phyloP scores from a whole-genome alignment of 2,888 invertebrate genomes.

The Polymixis flavicincta region DNA sequence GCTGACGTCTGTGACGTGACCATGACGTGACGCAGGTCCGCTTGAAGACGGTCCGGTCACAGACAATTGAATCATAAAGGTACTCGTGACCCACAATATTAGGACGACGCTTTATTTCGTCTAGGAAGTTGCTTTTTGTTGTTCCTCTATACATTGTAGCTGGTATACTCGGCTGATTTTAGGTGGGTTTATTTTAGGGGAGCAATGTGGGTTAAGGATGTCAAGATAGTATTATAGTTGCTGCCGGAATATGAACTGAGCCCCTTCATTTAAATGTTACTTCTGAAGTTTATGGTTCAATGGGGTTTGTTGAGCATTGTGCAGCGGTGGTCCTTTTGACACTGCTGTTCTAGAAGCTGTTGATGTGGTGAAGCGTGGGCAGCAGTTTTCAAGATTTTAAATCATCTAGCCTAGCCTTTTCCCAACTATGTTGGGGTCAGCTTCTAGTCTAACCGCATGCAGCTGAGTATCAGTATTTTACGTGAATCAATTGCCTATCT shows the following conservation, averaged over 20 bases:
- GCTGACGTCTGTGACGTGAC: constrained; percentile 68
- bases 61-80: constrained; percentile 87
- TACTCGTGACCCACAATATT: constrained; percentile 73
- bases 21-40: constrained; percentile 79
- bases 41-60: constrained; percentile 78
- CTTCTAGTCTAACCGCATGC: too few relatives aligned
- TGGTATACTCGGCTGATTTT: constrained; percentile 18
- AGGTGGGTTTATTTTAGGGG: constrained; percentile 24
- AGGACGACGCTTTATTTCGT: constrained; percentile 61
- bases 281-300: neutral
- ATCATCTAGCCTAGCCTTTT: too few relatives aligned
- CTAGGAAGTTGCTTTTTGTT: constrained; percentile 34
- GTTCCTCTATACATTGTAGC: constrained; percentile 28
- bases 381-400: neutral
- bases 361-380: neutral
- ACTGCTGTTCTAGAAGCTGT: neutral
- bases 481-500: too few relatives aligned
- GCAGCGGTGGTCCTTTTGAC: neutral
- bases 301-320: neutral
- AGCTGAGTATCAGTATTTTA: too few relatives aligned
- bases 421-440: too few relatives aligned
- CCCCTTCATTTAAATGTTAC: constrained; percentile 6
- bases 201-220: constrained; percentile 39
- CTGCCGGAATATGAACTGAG: constrained; percentile 25
- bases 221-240: constrained; percentile 42